Base-by-base conservation (phyloP, 2,113 vertebrate species). In the Phyllopteryx taeniolatus region DNA sequence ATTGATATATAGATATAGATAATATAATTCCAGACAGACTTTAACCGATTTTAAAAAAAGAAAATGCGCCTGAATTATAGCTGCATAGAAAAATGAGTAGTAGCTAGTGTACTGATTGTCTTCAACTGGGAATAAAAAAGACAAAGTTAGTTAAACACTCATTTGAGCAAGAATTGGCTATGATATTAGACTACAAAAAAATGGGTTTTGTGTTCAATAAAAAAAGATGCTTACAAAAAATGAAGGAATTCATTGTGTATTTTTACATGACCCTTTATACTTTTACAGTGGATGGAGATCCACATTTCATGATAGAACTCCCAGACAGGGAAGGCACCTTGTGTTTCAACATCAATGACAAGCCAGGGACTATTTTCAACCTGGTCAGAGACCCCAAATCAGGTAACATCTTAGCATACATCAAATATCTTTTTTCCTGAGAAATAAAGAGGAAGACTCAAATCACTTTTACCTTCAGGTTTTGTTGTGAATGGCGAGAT, bases 271-370 rank as follows among this genome's bases (percentile, higher is more conserved):
- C 13, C 67, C 13, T 54, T 15, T 15, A 15, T 17, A 60, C 57
- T 60, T 69, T 42, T 79, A 27, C 92, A 99, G 98, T 98, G 92
- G 98, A 99, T 68, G 95, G 95, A 73, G 97, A 99, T 77, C 98
- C 98, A 72, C 98, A 99, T 86, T 98, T 99, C 90, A 92, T 98
- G 71, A 94, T 99, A 68, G 90, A 94, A 5, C 90, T 95, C 12
- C 93, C 94, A 43, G 84, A 94, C 46, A 93, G 90, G 76, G 83
- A 93, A 0, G 96, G 98, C 7, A 89, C 94, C 14, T 77, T 99
- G 86, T 99, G 97, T 85, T 99, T 99, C 88, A 99, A 97, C 85
- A 95, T 98, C 59, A 91, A 97, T 5, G 93, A 94, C 80, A 86
- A 81, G 6, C 95, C 96, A 0, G 96, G 96, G 65, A 92, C 92